Evolutionary conservation across 2,797 vertebrate genomes (phyloP).

Genomic region (Threskiornis aethiopicus): DNA sequence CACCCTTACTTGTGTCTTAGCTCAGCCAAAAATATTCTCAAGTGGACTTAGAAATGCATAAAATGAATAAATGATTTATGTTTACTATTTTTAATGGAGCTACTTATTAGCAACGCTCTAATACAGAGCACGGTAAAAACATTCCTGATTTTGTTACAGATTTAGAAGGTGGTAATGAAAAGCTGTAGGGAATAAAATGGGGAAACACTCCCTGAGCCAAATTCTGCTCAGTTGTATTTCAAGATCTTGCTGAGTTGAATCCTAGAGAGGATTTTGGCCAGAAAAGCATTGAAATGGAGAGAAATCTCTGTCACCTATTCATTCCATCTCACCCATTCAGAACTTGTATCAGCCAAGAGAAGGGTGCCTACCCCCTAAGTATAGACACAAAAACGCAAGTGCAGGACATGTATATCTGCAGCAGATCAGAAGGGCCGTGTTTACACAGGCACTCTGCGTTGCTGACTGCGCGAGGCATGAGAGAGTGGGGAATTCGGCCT

Average conservation of each 20-base stretch:
- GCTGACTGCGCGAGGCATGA: not conserved
- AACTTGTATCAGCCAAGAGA: not conserved
- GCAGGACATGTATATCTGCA: not conserved
- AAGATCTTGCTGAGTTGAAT: not conserved
- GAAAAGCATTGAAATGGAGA: not conserved
- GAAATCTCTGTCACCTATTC: not conserved
- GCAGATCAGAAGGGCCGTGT: not conserved
- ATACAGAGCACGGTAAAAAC: not conserved
- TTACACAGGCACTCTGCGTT: not conserved
- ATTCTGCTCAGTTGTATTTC: conserved; percentile 16
- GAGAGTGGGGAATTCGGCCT: not conserved
- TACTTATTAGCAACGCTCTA: conserved; percentile 13
- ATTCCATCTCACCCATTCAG: not conserved
- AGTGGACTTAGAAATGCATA: conserved; percentile 58
- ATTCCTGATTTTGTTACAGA: not conserved
- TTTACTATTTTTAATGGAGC: conserved; percentile 63
- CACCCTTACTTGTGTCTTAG: conserved; percentile 28
- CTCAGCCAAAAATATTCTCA: conserved; percentile 46
- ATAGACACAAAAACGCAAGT: not conserved
- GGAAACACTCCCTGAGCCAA: conserved; percentile 2
- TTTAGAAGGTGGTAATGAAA: conserved; percentile 52
- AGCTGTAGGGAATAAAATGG: conserved; percentile 18
- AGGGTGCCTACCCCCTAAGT: not conserved
- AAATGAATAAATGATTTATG: conserved; percentile 64
- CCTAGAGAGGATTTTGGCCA: not conserved